Evolutionary conservation across 2,797 vertebrate genomes (phyloP), one percentile per base, ranked within the genome.

Genomic region (Spinibarbus caldwelli): DNA sequence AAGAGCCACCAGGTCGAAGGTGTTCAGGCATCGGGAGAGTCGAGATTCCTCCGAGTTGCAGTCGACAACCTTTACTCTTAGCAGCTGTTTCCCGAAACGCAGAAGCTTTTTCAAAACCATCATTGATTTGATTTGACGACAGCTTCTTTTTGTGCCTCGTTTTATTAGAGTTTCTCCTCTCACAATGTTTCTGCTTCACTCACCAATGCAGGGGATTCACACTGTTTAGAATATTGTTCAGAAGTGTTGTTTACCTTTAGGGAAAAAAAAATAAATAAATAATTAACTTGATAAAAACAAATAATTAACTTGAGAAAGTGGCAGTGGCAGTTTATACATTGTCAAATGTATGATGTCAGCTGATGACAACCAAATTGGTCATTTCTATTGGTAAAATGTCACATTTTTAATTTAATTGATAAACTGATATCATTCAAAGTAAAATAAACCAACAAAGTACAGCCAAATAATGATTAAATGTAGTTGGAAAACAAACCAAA

Each of bases 1-100:
- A 52, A 99, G 95, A 0, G 98, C 98, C 86, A 99, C 96, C 76
- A 99, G 95, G 93, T 99, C 98, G 4, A 98, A 97, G 0, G 98
- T 99, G 93, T 97, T 97, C 67, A 99, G 95, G 90, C 98, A 99
- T 86, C 98, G 95, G 0, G 96, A 97, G 52, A 99, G 94, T 8
- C 93, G 96, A 59, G 96, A 96, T 54, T 98, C 96, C 21, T 99
- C 98, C 0, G 91, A 83, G 91, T 93, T 94, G 71, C 96, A 96
- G 92, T 98, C 93, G 87, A 99, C 96, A 5, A 96, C 97, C 90
- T 99, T 99, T 86, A 98, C 96, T 47, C 98, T 95, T 90, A 99
- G 93, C 86, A 99, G 92, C 91, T 97, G 96, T 83, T 96, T 97
- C 82, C 97, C 97, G 12, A 99, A 94, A 75, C 84, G 66, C 70